A percentile compares a stretch with the other conserved stretches of the same genome.
Evolutionary conservation across 2,113 vertebrate species (phyloP).

Genomic region (Cranoglanis bouderius): DNA sequence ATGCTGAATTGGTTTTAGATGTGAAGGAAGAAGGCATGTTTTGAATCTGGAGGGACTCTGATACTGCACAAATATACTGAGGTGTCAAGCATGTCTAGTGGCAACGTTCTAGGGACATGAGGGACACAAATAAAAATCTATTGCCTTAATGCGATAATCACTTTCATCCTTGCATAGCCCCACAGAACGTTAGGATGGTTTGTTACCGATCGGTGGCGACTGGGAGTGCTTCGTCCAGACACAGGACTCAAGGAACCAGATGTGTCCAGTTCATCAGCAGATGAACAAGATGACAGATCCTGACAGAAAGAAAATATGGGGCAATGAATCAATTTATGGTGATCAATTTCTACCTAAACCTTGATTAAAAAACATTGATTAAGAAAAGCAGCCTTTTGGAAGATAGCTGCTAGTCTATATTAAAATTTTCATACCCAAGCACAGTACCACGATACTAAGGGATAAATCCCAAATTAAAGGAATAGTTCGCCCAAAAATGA

Average conservation of each 20-base stretch:
- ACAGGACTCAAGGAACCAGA: slow-evolving; percentile 91
- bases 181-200: slow-evolving; percentile 43
- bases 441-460: too few relatives aligned
- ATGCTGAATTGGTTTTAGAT: slow-evolving; percentile 62
- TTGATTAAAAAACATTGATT: background rate
- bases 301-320: slow-evolving; percentile 56
- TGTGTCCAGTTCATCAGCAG: slow-evolving; percentile 91
- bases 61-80: slow-evolving; percentile 53
- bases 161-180: slow-evolving; percentile 51
- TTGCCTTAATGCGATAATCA: slow-evolving; percentile 40
- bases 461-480: background rate
- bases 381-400: background rate
- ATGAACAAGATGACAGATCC: slow-evolving; percentile 96
- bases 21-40: slow-evolving; percentile 58
- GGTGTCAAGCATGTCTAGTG: slow-evolving; percentile 65
- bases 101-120: slow-evolving; percentile 53
- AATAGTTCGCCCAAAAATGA: too few relatives aligned
- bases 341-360: background rate
- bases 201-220: slow-evolving; percentile 90
- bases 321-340: background rate
- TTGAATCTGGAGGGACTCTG: slow-evolving; percentile 45
- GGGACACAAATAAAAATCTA: slow-evolving; percentile 45
- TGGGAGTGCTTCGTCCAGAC: slow-evolving; percentile 91
- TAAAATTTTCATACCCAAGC: background rate
- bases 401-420: background rate